These are phyloP conservation scores for Pocillopora meandrina DNA, from an alignment of 92 coral and sea anemone genomes.

Conservation along the genomic window DNA sequence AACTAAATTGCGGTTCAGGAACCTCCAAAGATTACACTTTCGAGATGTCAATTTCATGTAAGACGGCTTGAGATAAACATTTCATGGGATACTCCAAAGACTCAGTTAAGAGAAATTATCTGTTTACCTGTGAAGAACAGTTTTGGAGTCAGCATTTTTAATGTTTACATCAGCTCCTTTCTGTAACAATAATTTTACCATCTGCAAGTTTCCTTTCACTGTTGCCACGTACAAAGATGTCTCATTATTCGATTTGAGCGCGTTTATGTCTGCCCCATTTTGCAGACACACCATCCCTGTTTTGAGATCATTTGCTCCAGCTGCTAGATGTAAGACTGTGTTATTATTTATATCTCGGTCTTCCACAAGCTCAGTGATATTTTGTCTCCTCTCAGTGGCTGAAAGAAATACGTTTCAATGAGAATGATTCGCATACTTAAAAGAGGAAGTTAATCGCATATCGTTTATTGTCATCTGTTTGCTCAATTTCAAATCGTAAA, in stretches of 20 bases:
- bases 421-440: no score
- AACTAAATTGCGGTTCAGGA: no score
- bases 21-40: not conserved
- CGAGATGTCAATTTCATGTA: not conserved
- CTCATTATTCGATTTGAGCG: conserved; percentile 41
- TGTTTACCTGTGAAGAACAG: conserved; percentile 72
- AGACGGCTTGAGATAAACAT: no score
- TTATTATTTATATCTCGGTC: conserved; percentile 51
- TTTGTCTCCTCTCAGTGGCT: conserved; percentile 2
- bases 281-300: conserved; percentile 61
- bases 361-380: conserved; percentile 20
- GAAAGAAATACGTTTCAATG: not conserved
- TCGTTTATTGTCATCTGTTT: no score
- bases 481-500: no score
- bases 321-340: conserved; percentile 75
- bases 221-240: conserved; percentile 80
- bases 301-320: conserved; percentile 54
- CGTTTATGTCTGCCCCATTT: conserved; percentile 62
- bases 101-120: not conserved
- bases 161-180: conserved; percentile 55
- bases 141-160: conserved; percentile 58
- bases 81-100: no score
- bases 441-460: no score
- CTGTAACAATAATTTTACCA: conserved; percentile 56
- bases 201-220: conserved; percentile 66